Conservation (phyloP, 2,113 vertebrate genomes). For the Neogobius melanostomus region DNA sequence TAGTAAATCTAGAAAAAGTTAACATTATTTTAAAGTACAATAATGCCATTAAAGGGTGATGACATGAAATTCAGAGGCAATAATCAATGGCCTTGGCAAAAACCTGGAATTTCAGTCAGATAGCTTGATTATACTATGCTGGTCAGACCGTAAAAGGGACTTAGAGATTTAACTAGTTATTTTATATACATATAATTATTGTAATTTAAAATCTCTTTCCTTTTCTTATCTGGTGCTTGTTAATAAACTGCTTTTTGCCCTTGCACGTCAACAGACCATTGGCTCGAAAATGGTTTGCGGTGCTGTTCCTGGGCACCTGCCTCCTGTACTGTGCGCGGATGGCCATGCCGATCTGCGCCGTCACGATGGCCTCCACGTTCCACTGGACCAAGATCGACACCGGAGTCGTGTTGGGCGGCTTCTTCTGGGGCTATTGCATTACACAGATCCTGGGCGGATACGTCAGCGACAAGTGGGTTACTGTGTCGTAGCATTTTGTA, state of each 20-base stretch:
- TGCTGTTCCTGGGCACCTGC: slow-evolving; percentile 85
- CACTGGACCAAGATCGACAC: slow-evolving; percentile 88
- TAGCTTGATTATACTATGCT: too few species aligned
- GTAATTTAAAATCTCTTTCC: too few species aligned
- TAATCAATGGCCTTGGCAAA: too few species aligned
- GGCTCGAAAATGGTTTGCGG: slow-evolving; percentile 75
- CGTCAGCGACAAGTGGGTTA: slow-evolving; percentile 81
- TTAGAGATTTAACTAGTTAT: too few species aligned
- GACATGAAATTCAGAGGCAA: too few species aligned
- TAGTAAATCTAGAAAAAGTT: too few species aligned
- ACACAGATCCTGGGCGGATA: slow-evolving; percentile 89
- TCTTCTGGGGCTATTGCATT: slow-evolving; percentile 94
- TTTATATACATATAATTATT: too few species aligned
- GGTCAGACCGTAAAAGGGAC: too few species aligned
- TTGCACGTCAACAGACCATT: slow-evolving; percentile 65
- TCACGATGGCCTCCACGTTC: slow-evolving; percentile 81
- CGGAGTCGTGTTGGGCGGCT: slow-evolving; percentile 85
- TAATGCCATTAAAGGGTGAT: too few species aligned
- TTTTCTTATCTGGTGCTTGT: not conserved
- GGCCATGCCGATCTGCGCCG: slow-evolving; percentile 82
- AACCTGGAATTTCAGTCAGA: too few species aligned
- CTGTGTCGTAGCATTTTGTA: too few species aligned
- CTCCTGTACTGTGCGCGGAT: slow-evolving; percentile 86
- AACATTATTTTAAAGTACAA: too few species aligned
- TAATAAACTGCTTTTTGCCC: not conserved